A percentile compares a stretch with the other conserved stretches of the same genome.
phyloP scores from a whole-genome alignment of 2,888 invertebrate species.

The Cephus pygmeus region DNA sequence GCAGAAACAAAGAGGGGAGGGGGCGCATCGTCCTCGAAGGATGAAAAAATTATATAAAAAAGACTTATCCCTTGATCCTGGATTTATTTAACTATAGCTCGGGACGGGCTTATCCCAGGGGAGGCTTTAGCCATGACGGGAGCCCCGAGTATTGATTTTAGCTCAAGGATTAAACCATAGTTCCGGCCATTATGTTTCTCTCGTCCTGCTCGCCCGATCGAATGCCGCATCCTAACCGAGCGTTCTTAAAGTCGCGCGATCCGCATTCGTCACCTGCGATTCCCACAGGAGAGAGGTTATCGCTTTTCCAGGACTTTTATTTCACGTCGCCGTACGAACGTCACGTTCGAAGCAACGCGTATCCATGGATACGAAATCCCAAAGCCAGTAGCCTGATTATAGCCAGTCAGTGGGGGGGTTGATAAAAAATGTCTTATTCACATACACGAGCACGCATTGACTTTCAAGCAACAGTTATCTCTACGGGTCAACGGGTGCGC shows the following conservation, averaged over 20 bases:
- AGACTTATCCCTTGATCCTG: constrained; percentile 65
- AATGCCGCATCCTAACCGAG: too few relatives aligned
- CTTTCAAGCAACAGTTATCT: constrained; percentile 59
- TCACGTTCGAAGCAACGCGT: too few relatives aligned
- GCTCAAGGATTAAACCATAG: constrained; percentile 63
- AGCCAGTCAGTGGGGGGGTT: too few relatives aligned
- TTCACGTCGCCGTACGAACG: too few relatives aligned
- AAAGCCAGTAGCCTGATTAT: too few relatives aligned
- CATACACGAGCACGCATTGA: constrained; percentile 19
- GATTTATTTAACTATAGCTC: constrained; percentile 66
- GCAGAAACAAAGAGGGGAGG: not conserved
- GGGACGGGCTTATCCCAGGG: constrained; percentile 63
- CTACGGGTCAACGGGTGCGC: constrained; percentile 59
- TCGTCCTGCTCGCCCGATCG: not conserved
- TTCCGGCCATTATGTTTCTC: constrained; percentile 28
- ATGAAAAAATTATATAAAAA: constrained; percentile 54
- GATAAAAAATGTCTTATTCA: too few relatives aligned
- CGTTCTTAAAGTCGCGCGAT: too few relatives aligned
- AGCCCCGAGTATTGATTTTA: constrained; percentile 62
- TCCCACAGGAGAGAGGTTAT: too few relatives aligned
- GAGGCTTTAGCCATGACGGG: constrained; percentile 58
- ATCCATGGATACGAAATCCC: too few relatives aligned
- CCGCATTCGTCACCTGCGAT: too few relatives aligned
- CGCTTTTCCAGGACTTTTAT: too few relatives aligned
- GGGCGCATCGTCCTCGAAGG: constrained; percentile 16